Evolutionary conservation across 2,888 invertebrate species (phyloP), one percentile per base, ranked within the genome.

Genomic region (Patella pellucida): DNA sequence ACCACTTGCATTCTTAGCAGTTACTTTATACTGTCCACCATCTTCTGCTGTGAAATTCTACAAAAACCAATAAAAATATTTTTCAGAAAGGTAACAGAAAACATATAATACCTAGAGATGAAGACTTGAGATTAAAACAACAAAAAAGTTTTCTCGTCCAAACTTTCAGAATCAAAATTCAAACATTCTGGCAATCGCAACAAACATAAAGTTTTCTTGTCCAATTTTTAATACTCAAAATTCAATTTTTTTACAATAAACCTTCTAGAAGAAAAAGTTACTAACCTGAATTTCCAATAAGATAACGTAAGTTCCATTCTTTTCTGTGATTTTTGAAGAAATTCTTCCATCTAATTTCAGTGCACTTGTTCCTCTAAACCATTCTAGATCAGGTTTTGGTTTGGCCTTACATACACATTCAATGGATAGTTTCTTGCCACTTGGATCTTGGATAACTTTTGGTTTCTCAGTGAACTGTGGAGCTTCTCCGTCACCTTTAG

Each of bases 391-490:
- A 71, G 98, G 98, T 92, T 96, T 96, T 82, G 98, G 97, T 92
- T 96, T 96, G 69, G 98, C 97, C 92, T 91, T 91, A 74, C 96
- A 96, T 87, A 94, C 95, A 93, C 98, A 98, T 92, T 97, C 96
- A 96, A 99, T 97, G 80, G 97, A 95, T 88, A 99, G 97, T 88
- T 98, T 94, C 85, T 98, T 97, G 87, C 98, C 98, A 90, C 95
- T 96, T 92, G 97, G 97, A 92, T 98, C 98, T 91, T 98, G 98
- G 93, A 97, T 96, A 92, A 99, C 98, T 92, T 96, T 95, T 83
- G 99, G 99, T 93, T 99, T 99, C 93, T 98, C 98, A 91, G 97
- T 95, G 91, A 99, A 99, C 50, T 96, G 96, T 76, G 99, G 99
- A 52, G 97, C 96, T 27, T 84, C 81, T 4, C 88, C 89, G 12